Evolutionary conservation across 2,797 vertebrate genomes (phyloP).

Genomic region (Halcyon leucocephala): DNA sequence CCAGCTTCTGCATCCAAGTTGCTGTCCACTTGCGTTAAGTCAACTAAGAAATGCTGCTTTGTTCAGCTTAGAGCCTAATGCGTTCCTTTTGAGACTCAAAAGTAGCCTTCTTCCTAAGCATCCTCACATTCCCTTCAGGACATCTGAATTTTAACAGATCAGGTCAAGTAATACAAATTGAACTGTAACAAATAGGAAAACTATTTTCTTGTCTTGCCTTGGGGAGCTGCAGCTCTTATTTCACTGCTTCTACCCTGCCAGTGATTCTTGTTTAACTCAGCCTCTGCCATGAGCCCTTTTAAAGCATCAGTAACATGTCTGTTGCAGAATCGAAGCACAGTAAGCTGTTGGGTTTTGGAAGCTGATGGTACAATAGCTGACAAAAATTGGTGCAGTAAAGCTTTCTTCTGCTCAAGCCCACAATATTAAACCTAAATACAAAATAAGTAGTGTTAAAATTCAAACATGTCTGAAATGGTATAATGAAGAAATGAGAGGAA

Average conservation of each 20-base stretch:
- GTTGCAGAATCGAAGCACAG: not conserved
- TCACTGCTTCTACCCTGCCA: not conserved
- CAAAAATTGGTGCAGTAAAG: not conserved
- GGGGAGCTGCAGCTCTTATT: not conserved
- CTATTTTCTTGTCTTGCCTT: not conserved
- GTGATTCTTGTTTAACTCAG: not conserved
- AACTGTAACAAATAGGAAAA: not conserved
- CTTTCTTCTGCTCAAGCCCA: not conserved
- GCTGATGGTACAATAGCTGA: not conserved
- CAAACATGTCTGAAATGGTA: not conserved
- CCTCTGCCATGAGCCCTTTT: not conserved
- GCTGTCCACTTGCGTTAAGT: not conserved
- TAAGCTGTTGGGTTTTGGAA: not conserved
- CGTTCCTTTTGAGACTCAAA: not conserved
- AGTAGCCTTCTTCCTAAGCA: not conserved
- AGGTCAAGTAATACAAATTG: not conserved
- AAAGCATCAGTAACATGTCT: not conserved
- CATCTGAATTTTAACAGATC: not conserved
- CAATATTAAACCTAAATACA: not conserved
- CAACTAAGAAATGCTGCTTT: not conserved
- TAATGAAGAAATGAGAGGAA: not conserved
- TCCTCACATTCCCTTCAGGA: not conserved
- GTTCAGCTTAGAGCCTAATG: not conserved
- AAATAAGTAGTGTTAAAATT: not conserved
- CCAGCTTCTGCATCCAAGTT: not conserved